Evolutionary conservation across 2,797 vertebrate species (phyloP).

Genomic region (Echeneis naucrates): DNA sequence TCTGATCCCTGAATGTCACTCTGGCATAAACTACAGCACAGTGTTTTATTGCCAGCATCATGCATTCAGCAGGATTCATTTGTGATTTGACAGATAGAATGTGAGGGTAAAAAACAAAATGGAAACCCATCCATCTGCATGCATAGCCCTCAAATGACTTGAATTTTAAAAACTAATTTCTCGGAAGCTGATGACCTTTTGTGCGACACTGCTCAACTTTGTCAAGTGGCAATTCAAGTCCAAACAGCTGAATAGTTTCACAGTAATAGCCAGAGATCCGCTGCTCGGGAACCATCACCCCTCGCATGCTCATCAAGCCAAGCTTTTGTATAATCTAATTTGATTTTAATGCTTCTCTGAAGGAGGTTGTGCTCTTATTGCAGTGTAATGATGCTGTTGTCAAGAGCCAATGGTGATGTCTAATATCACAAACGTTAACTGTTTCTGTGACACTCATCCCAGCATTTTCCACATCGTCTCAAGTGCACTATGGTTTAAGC

Average conservation of each 20-base stretch:
- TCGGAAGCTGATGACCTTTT: slow-evolving; percentile 86
- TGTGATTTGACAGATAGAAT: slow-evolving; percentile 73
- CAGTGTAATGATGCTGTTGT: slow-evolving; percentile 88
- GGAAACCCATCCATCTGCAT: slow-evolving; percentile 67
- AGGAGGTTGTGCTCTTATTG: slow-evolving; percentile 84
- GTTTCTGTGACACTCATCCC: slow-evolving; percentile 83
- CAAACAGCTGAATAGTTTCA: slow-evolving; percentile 76
- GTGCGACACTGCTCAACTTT: slow-evolving; percentile 81
- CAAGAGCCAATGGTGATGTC: slow-evolving; percentile 83
- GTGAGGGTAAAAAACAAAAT: slow-evolving; percentile 15
- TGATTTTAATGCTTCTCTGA: slow-evolving; percentile 88
- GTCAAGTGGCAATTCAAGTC: slow-evolving; percentile 85
- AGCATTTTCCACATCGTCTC: slow-evolving; percentile 72
- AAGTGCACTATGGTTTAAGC: slow-evolving; percentile 57
- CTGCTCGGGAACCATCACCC: slow-evolving; percentile 74
- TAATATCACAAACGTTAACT: slow-evolving; percentile 83
- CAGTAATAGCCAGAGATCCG: slow-evolving; percentile 79
- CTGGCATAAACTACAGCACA: slow-evolving; percentile 70
- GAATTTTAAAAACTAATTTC: slow-evolving; percentile 84
- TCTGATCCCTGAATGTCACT: slow-evolving; percentile 84
- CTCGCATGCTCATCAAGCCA: slow-evolving; percentile 79
- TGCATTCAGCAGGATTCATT: slow-evolving; percentile 76
- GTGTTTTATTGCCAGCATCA: slow-evolving; percentile 79
- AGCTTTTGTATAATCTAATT: slow-evolving; percentile 85
- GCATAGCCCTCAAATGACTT: slow-evolving; percentile 80